Evolutionary conservation across 2,113 vertebrate genomes (phyloP).

Genomic region (Origma solitaria): DNA sequence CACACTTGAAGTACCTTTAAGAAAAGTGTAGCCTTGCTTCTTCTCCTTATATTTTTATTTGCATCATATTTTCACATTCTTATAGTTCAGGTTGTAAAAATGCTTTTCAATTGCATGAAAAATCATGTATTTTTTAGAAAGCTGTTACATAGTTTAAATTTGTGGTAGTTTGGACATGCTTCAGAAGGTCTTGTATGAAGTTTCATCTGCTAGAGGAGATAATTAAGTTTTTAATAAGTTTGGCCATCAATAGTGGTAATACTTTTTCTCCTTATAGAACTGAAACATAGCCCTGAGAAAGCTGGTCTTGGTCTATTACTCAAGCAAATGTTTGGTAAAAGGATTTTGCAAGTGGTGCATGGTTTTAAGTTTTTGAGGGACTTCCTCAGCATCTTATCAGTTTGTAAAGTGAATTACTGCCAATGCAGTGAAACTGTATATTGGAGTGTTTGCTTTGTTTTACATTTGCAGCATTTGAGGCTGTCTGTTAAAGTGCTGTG

Average conservation of each 20-base stretch:
- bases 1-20: background rate
- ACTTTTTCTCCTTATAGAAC: background rate
- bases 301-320: background rate
- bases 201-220: background rate
- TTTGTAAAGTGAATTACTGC: background rate
- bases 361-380: background rate
- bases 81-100: background rate
- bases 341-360: background rate
- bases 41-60: background rate
- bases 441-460: background rate
- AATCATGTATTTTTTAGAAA: background rate
- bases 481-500: background rate
- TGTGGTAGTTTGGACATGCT: background rate
- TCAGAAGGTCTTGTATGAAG: background rate
- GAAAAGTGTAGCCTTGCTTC: background rate
- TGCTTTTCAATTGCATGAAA: background rate
- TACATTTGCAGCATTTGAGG: background rate
- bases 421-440: background rate
- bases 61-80: background rate
- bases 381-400: background rate
- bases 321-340: background rate
- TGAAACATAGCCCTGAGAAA: background rate
- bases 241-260: background rate
- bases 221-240: background rate
- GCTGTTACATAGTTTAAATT: background rate